Base-by-base conservation (phyloP, 2,888 invertebrate genomes). In the Eupithecia tripunctaria region DNA sequence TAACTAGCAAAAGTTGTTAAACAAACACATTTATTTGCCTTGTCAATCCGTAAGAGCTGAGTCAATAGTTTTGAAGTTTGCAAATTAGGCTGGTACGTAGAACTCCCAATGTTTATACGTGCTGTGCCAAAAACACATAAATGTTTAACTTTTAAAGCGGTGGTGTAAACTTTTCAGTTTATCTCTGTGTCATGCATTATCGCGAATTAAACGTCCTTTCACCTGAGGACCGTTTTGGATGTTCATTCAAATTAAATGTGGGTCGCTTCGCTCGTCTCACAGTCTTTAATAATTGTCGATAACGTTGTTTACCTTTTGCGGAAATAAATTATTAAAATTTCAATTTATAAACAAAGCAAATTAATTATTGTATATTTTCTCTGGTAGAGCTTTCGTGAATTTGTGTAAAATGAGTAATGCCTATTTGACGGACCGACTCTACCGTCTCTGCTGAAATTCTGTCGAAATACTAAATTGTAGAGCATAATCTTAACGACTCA, bases 151-250 rank as follows among this genome's bases (percentile, higher is more conserved):
- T 86, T 91, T 89, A 88, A 90, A 89, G 82, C 84, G 85, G 82
- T 82, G 85, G 82, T 82, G 86, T 92, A 91, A 89, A 90, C 90
- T 88, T 81, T 86, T 80, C 80, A 82, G 83, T 88, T 87, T 88
- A 89, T 88, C 83, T 86, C 79, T 80, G 82, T 84, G 85, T 79
- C 85, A 82, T 80, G 86, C n/a, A 63, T 63, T 63, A 86, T 86
- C 88, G 89, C 87, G 89, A 87, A 87, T 88, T 87, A 91, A 90
- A 88, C 80, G 85, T 89, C 88, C 89, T 90, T 91, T 91, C 89
- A 91, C 89, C 88, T 86, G 87, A 78, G 79, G 79, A 84, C 78
- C 82, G 79, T 86, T 86, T 84, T 66, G 70, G 69, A 71, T 64
- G 47, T 29, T 70, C 32, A 69, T 68, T 74, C 3, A 69, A 70